phyloP scores from a whole-genome alignment of 2,888 invertebrate genomes.

The Scelioninae gen. 2 region DNA sequence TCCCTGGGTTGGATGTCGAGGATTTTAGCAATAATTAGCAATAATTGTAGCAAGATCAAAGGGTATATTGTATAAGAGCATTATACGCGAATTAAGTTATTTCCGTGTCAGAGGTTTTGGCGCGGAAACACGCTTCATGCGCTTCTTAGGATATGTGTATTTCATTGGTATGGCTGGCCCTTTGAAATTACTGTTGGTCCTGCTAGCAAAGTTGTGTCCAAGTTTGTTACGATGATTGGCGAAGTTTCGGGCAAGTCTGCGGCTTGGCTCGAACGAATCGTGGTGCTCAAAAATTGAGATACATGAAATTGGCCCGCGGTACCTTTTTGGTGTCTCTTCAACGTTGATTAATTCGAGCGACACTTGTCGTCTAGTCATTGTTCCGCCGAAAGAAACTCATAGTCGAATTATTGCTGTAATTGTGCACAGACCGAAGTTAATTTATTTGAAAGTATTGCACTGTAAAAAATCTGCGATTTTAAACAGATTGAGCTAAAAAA shows the following conservation, averaged over 20 bases:
- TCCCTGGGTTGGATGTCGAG: too few relatives aligned
- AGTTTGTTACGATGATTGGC: constrained; percentile 29
- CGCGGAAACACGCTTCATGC: constrained; percentile 1
- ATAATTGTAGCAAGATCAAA: constrained; percentile 31
- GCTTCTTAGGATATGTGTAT: constrained; percentile 25
- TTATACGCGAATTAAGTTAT: constrained; percentile 22
- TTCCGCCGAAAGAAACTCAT: not conserved
- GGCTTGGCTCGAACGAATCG: constrained; percentile 6
- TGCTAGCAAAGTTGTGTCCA: constrained; percentile 24
- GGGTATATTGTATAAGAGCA: constrained; percentile 18
- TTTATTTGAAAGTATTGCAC: too few relatives aligned
- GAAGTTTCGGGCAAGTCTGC: constrained; percentile 17
- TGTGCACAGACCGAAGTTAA: too few relatives aligned
- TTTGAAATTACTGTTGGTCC: constrained; percentile 14
- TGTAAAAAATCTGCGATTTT: too few relatives aligned
- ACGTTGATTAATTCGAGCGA: not conserved
- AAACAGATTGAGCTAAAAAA: too few relatives aligned
- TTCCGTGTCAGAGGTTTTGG: constrained; percentile 9
- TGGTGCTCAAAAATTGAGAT: constrained; percentile 15
- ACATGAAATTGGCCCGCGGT: not conserved
- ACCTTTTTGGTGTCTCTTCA: constrained; percentile 8
- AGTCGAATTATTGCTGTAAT: not conserved
- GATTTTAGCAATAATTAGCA: constrained; percentile 30
- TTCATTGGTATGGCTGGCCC: constrained; percentile 9
- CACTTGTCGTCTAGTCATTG: constrained; percentile 7